phyloP scores from a whole-genome alignment of 2,113 vertebrate genomes.

The Cervus canadensis region DNA sequence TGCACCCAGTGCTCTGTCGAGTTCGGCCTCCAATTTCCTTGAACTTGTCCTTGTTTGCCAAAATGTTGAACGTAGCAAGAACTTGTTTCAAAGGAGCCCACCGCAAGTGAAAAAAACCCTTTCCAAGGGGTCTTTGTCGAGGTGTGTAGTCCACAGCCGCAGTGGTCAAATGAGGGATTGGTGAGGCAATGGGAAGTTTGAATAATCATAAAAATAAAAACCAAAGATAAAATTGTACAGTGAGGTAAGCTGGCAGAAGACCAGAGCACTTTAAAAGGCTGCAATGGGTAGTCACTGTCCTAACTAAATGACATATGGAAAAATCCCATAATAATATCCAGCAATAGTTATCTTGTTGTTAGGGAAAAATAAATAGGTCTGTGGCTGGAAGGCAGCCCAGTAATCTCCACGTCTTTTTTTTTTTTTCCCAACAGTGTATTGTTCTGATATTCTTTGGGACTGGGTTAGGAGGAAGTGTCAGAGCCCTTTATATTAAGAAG shows the following conservation, averaged over 20 bases:
- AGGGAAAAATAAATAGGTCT: slow-evolving; percentile 61
- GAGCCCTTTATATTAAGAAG: slow-evolving; percentile 37
- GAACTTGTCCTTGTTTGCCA: slow-evolving; percentile 71
- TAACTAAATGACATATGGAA: slow-evolving; percentile 62
- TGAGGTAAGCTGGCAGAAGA: slow-evolving; percentile 46
- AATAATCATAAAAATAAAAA: slow-evolving; percentile 38
- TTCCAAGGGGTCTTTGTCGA: slow-evolving; percentile 24
- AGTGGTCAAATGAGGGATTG: slow-evolving; percentile 33
- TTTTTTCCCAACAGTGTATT: slow-evolving; percentile 24
- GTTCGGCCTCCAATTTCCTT: slow-evolving; percentile 68
- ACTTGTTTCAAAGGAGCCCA: slow-evolving; percentile 44
- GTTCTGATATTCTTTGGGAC: slow-evolving; percentile 30
- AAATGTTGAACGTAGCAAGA: slow-evolving; percentile 60
- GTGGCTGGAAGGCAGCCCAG: slow-evolving; percentile 59
- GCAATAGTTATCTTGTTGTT: slow-evolving; percentile 54
- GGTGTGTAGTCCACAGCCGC: slow-evolving; percentile 6
- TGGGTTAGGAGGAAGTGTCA: slow-evolving; percentile 47
- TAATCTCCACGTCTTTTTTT: background rate
- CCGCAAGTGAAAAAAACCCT: slow-evolving; percentile 23
- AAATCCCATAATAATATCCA: slow-evolving; percentile 62
- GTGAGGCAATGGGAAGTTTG: slow-evolving; percentile 26
- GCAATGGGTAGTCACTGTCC: background rate
- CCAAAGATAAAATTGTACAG: background rate
- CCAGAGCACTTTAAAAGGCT: slow-evolving; percentile 37
- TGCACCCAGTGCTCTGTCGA: slow-evolving; percentile 68